Percentiles rank a stretch among this genome's conserved stretches.
These are phyloP conservation scores for Acrobasis consociella DNA, from an alignment of 2,888 invertebrate species.

Conservation along the genomic window DNA sequence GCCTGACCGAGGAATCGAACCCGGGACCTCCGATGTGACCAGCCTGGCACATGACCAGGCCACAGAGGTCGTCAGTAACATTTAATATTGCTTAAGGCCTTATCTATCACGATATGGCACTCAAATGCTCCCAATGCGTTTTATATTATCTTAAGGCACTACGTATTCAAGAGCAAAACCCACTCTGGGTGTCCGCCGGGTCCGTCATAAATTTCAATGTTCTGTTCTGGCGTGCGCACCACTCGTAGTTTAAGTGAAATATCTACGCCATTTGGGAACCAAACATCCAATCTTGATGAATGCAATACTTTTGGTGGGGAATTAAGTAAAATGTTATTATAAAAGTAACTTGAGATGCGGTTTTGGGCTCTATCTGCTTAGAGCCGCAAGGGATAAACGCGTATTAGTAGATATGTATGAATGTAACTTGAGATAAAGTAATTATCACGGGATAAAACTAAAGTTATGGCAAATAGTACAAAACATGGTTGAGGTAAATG, in stretches of 20 bases:
- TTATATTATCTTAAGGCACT: conserved; percentile 56
- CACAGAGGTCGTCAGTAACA: too few relatives aligned
- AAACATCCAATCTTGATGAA: conserved; percentile 66
- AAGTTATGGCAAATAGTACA: too few relatives aligned
- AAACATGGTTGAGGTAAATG: too few relatives aligned
- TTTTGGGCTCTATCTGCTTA: too few relatives aligned
- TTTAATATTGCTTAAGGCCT: background rate
- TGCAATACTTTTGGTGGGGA: conserved; percentile 54
- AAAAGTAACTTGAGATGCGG: too few relatives aligned
- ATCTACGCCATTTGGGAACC: conserved; percentile 69
- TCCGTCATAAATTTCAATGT: conserved; percentile 75
- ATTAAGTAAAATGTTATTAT: background rate
- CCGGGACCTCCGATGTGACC: too few relatives aligned
- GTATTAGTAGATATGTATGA: too few relatives aligned
- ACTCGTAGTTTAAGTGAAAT: conserved; percentile 72
- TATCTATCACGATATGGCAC: conserved; percentile 22
- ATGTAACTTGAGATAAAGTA: too few relatives aligned
- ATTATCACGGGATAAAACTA: too few relatives aligned
- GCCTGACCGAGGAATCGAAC: too few relatives aligned
- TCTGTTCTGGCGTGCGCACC: conserved; percentile 52
- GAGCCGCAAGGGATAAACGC: too few relatives aligned
- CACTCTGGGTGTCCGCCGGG: conserved; percentile 60
- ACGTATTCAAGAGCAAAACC: conserved; percentile 54
- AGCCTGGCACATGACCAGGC: too few relatives aligned
- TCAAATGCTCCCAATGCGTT: conserved; percentile 53